Evolutionary conservation across 2,888 invertebrate species (phyloP).

Genomic region (Cosmorhoe ocellata): DNA sequence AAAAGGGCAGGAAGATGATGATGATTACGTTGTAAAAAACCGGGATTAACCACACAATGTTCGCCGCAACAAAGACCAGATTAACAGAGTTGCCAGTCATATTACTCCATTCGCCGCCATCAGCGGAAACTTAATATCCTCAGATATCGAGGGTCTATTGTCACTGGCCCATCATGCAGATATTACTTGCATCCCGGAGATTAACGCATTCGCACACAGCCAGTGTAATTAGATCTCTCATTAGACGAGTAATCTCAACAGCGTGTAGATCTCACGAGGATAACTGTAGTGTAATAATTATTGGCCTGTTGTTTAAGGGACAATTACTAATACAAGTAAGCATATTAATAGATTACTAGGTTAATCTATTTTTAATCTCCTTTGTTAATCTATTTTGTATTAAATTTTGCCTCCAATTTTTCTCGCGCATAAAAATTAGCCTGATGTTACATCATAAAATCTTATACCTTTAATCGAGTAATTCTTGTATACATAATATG

Average conservation of each 20-base stretch:
- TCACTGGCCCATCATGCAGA: conserved; percentile 43
- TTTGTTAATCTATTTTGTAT: too few relatives aligned
- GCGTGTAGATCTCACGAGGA: conserved; percentile 12
- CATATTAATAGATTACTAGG: neutral
- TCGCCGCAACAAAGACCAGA: conserved; percentile 28
- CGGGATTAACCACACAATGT: conserved; percentile 9
- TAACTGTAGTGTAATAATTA: neutral
- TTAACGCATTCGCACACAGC: conserved; percentile 24
- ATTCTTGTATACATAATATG: too few relatives aligned
- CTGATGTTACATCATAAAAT: too few relatives aligned
- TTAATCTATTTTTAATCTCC: too few relatives aligned
- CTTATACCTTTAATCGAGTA: too few relatives aligned
- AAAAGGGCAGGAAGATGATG: too few relatives aligned
- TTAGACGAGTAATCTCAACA: conserved; percentile 12
- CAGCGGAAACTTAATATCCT: conserved; percentile 71
- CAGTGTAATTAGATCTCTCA: conserved; percentile 23
- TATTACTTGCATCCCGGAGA: conserved; percentile 41
- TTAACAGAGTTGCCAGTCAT: conserved; percentile 35
- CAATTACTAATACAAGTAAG: neutral
- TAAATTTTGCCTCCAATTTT: too few relatives aligned
- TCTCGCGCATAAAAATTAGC: too few relatives aligned
- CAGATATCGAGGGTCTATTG: conserved; percentile 66
- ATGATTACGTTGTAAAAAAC: too few relatives aligned
- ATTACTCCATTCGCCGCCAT: conserved; percentile 46
- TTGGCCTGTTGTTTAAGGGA: neutral